Evolutionary conservation across 2,113 vertebrate genomes (phyloP), one percentile per base, ranked within the genome.

Genomic region (Cacatua alba): DNA sequence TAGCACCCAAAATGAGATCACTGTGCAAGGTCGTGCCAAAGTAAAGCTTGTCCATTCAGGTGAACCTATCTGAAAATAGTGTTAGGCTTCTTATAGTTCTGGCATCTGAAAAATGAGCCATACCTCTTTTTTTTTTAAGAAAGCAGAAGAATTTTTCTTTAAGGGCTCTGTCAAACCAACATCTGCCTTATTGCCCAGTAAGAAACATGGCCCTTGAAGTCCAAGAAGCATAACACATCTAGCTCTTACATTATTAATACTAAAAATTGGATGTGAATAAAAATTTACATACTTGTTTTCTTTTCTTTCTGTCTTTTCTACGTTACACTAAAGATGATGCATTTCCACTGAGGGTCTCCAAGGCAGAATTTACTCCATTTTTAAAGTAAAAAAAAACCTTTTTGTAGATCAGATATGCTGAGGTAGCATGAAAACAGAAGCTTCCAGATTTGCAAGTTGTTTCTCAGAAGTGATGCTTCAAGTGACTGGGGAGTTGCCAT

Each of bases 401-500:
- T 72, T 70, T 75, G 8, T 86, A 64, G 7, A 65, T 62, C 24
- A 68, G 29, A 72, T 71, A 26, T 6, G 3, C 26, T 86, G 25
- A 90, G 31, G 60, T 59, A 75, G 55, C 23, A 51, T 35, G 74
- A 86, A 93, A 74, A 41, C 13, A 70, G 86, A 93, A 93, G 24
- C 43, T 81, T 90, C 35, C 19, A 90, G 76, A 82, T 78, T 86
- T 92, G 7, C 31, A 76, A 52, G 31, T 9, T 88, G 8, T 70
- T 91, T 93, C 65, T 84, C 48, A 82, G 90, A 90, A 95, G 13
- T 41, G 80, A 65, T 83, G 83, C 48, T 59, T 88, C 55, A 60
- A 92, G 72, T 60, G 81, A 76, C 53, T 65, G 57, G 21, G 39
- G 33, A 95, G 92, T 86, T 88, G 88, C 86, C 72, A 86, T 84